These are phyloP conservation scores for Rousettus leschenaultii DNA, from an alignment of 2,113 vertebrate species.

Conservation along the genomic window DNA sequence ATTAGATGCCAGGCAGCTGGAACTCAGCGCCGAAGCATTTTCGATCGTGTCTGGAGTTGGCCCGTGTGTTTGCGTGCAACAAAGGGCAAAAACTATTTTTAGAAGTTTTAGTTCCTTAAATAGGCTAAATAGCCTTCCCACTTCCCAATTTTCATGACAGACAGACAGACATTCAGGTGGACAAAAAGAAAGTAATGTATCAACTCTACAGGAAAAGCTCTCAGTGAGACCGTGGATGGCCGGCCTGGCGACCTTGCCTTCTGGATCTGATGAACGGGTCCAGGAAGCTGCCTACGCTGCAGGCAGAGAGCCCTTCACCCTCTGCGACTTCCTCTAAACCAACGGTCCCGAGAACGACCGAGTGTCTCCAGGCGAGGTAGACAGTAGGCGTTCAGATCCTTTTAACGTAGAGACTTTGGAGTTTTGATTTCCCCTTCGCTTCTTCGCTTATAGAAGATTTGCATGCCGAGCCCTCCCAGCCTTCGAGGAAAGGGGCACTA, in stretches of 20 bases:
- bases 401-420: rapidly evolving
- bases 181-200: rapidly evolving
- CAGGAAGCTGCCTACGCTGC: background rate
- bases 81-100: background rate
- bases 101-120: background rate
- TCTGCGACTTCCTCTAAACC: background rate
- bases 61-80: background rate
- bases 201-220: background rate
- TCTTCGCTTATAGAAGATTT: background rate
- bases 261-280: no score
- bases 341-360: rapidly evolving
- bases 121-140: background rate
- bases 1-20: background rate
- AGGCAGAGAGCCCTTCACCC: background rate
- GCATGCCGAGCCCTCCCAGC: background rate
- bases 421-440: rapidly evolving
- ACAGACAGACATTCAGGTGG: background rate
- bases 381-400: rapidly evolving
- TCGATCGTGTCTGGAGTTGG: background rate
- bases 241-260: background rate
- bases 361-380: rapidly evolving
- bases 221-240: rapidly evolving
- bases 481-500: background rate
- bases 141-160: background rate
- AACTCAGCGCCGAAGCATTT: background rate